Percentiles rank a stretch among this genome's conserved stretches.
Conservation (phyloP, 2,888 invertebrate species). For the Agonopterix alstromeriana region DNA sequence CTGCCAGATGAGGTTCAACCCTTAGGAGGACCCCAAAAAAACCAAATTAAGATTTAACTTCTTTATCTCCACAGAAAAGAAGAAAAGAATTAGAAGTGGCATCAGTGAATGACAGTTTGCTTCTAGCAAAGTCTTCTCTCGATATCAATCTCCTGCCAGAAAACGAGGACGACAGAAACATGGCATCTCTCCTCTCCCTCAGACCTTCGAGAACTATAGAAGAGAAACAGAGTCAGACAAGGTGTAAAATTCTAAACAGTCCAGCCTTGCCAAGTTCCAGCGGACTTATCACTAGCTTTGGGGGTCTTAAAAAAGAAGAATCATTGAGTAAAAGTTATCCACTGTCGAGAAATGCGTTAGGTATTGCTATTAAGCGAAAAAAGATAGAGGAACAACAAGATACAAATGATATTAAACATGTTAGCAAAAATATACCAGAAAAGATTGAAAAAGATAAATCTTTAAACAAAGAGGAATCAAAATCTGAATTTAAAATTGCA, state of each 20-base stretch:
- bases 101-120: slow-evolving; percentile 80
- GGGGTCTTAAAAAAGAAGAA: slow-evolving; percentile 75
- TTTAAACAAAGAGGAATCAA: not conserved
- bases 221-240: slow-evolving; percentile 70
- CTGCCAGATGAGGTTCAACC: no score
- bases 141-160: slow-evolving; percentile 88
- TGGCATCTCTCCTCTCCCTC: slow-evolving; percentile 85
- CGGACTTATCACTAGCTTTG: slow-evolving; percentile 62
- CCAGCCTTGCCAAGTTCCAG: slow-evolving; percentile 77
- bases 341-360: slow-evolving; percentile 52
- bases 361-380: slow-evolving; percentile 50
- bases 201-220: slow-evolving; percentile 79
- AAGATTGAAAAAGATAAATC: not conserved
- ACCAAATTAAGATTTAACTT: not conserved
- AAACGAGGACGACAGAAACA: slow-evolving; percentile 84
- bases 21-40: no score
- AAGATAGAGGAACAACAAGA: slow-evolving; percentile 6
- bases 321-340: slow-evolving; percentile 48
- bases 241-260: slow-evolving; percentile 69
- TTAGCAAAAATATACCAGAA: not conserved
- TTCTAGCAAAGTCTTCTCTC: slow-evolving; percentile 86
- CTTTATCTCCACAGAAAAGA: slow-evolving; percentile 53
- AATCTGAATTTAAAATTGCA: not conserved
- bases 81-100: slow-evolving; percentile 85
- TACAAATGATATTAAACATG: not conserved